phyloP scores from a whole-genome alignment of 2,113 vertebrate species.

The Alosa alosa region DNA sequence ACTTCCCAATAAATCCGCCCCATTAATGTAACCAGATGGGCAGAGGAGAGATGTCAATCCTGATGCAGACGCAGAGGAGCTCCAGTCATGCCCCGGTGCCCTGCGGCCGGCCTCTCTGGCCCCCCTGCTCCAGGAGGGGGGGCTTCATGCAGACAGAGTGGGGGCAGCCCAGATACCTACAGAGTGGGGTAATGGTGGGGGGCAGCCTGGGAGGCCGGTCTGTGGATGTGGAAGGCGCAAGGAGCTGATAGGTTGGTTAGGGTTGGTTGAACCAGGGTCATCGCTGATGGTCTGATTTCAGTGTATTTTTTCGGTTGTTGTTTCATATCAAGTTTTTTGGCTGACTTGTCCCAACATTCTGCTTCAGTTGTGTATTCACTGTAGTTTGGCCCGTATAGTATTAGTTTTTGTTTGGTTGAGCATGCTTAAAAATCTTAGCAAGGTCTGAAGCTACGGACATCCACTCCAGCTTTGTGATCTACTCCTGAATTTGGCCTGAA shows the following conservation, averaged over 20 bases:
- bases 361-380: too few relatives aligned
- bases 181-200: too few relatives aligned
- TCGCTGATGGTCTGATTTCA: neutral
- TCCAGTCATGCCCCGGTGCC: conserved; percentile 23
- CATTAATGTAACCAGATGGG: neutral
- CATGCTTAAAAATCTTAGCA: too few relatives aligned
- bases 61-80: neutral
- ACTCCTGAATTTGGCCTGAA: neutral
- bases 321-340: too few relatives aligned
- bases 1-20: neutral
- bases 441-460: too few relatives aligned
- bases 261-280: neutral
- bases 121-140: conserved; percentile 23
- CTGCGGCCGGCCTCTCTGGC: neutral
- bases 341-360: too few relatives aligned
- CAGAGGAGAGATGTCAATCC: too few relatives aligned
- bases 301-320: neutral
- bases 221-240: neutral
- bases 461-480: too few relatives aligned
- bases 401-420: too few relatives aligned
- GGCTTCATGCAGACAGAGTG: conserved; percentile 29
- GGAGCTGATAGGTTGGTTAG: neutral
- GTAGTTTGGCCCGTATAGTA: too few relatives aligned
- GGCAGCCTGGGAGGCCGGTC: neutral
- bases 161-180: too few relatives aligned